Evolutionary conservation across 2,113 vertebrate species (phyloP).

Genomic region (Ciconia maguari): DNA sequence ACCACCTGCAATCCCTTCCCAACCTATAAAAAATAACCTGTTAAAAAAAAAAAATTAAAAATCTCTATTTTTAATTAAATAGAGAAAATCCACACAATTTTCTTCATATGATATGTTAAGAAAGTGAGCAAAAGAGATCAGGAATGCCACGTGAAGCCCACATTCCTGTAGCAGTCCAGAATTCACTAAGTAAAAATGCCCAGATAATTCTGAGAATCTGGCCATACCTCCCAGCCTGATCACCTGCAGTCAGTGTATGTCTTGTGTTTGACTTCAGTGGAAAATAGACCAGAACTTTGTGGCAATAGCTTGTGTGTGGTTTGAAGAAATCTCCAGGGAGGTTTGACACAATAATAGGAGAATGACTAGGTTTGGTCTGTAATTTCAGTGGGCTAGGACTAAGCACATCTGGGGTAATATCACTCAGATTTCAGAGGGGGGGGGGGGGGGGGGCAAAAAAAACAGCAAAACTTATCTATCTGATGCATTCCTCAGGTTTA

Average conservation of each 20-base stretch:
- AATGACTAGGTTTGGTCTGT: neutral
- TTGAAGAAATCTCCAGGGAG: neutral
- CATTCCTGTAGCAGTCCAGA: neutral
- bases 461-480: accelerated
- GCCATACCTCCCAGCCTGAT: neutral
- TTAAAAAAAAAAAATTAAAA: neutral
- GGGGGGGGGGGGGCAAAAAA: accelerated
- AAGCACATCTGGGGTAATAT: accelerated
- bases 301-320: accelerated
- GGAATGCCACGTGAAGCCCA: neutral
- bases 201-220: neutral
- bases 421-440: neutral
- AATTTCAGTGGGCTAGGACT: neutral
- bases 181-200: neutral
- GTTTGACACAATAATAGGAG: neutral
- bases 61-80: neutral
- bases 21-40: accelerated
- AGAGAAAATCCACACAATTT: neutral
- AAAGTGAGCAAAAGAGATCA: neutral
- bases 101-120: accelerated
- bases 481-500: neutral
- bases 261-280: neutral
- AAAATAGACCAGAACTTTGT: accelerated
- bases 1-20: neutral
- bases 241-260: neutral